Base-by-base conservation (phyloP, 1,140 invertebrate genomes). In the Drosophila saltans region DNA sequence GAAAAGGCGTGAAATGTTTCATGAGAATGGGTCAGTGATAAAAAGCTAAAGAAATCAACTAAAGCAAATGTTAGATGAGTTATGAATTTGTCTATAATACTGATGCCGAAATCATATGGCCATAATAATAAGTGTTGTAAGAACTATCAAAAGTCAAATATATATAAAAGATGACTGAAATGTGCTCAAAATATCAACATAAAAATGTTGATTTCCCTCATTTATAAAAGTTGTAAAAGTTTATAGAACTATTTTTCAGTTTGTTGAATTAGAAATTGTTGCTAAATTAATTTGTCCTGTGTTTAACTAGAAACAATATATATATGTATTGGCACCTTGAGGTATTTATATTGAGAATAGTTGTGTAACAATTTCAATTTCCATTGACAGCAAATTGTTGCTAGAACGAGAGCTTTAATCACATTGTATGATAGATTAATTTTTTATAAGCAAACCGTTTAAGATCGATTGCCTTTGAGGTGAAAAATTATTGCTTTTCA, bases 1-100 rank as follows among this genome's bases (percentile, higher is more conserved):
- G 40, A 36, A 81, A 85, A 84, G 78, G 81, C 81, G 81, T 81
- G 70, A 85, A 81, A 81, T 67, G 59, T 73, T 77, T 65, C 55
- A 70, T 61, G 52, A 56, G 48, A 16, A 79, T 71, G 65, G 70
- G 72, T 40, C 72, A 74, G 48, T 68, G 78, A 78, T 81, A 75
- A 81, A 72, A 72, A 72, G 52, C 43, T 65, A 26, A 33, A 66
- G 43, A 55, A 52, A 52, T 56, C 52, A 24, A 21, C 45, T 52
- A 62, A 30, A 0, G 40, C 63, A 64, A 55, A 67, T 36, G 8
- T 33, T 40, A 39, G 30, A 61, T 48, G 58, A 40, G 43, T 8
- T 10, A 52, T 60, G 30, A 68, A 55, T 68, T 48, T 33, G 21
- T 33, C 36, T 33, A 52, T 45, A 68, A 39, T 28, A 9, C 21